Evolutionary conservation across 2,797 vertebrate species (phyloP), one percentile per base, ranked within the genome.

Genomic region (Triplophysa yarkandensis): DNA sequence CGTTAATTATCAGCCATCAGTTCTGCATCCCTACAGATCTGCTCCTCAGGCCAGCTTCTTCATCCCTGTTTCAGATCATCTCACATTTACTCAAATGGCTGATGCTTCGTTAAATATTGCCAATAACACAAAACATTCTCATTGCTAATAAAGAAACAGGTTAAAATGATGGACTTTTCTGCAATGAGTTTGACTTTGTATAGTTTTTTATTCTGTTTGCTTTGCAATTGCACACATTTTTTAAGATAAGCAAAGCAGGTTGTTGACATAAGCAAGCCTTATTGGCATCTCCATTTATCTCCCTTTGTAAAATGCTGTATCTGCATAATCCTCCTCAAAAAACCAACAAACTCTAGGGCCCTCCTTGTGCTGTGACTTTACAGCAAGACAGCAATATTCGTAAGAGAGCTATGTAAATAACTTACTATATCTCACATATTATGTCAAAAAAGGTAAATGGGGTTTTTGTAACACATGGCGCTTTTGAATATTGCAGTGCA

Each of bases 231-330:
- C 58, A 43, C 61, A 48, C 36, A 58, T 7, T 41, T 66, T 74
- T 39, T 36, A 61, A 55, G 46, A 36, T 30, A 19, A 36, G 11
- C 21, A 16, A 13, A 28, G 64, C 43, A 5, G 30, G 32, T 44
- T 19, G 57, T 25, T n/a, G 46, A 66, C 54, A 68, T 73, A 76
- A 70, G 54, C 46, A 68, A 34, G 68, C 5, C 41, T 72, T 44
- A 62, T 55, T 78, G 64, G 46, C 69, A 75, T 61, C 66, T 77
- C 62, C 60, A 63, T 79, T 74, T 23, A 32, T 77, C 43, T 70
- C 19, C 48, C 65, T 58, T 30, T 19, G 30, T 63, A 64, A 68
- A 73, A 67, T 25, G 62, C 63, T 50, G 66, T 21, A 67, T 65
- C 41, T 70, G 43, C 73, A 78, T 63, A 79, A 70, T 71, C 30